These are phyloP conservation scores for Microtus oregoni DNA, from an alignment of 2,113 vertebrate species.

Conservation along the genomic window DNA sequence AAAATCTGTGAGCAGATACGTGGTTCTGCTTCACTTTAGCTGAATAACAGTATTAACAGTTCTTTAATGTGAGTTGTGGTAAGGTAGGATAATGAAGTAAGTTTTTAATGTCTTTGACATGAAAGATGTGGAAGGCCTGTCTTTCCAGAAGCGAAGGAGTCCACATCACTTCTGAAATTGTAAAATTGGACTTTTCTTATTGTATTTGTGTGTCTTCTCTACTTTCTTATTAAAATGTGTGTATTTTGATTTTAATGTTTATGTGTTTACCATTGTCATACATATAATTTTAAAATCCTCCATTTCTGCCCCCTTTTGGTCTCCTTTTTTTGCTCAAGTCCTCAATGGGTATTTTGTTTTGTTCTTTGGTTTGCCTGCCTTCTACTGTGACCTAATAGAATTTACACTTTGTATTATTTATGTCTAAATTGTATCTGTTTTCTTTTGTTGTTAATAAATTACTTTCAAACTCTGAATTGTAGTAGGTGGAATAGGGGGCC, in stretches of 20 bases:
- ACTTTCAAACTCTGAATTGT: constrained; percentile 41
- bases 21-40: too few relatives aligned
- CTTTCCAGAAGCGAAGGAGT: neutral
- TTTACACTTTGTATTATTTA: constrained; percentile 48
- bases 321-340: neutral
- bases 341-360: neutral
- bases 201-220: constrained; percentile 1
- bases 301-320: neutral
- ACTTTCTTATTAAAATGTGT: neutral
- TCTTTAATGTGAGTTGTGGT: constrained; percentile 14
- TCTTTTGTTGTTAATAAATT: constrained; percentile 39
- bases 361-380: neutral
- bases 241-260: neutral
- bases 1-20: too few relatives aligned
- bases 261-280: neutral
- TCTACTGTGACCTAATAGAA: neutral
- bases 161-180: constrained; percentile 3
- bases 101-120: neutral
- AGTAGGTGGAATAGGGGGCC: too few relatives aligned
- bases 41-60: neutral
- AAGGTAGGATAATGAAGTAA: neutral
- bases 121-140: neutral
- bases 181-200: constrained; percentile 20
- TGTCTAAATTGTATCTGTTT: neutral
- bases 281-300: constrained; percentile 36